These are phyloP conservation scores for Chaetodon auriga DNA, from an alignment of 2,113 vertebrate species.

Conservation along the genomic window DNA sequence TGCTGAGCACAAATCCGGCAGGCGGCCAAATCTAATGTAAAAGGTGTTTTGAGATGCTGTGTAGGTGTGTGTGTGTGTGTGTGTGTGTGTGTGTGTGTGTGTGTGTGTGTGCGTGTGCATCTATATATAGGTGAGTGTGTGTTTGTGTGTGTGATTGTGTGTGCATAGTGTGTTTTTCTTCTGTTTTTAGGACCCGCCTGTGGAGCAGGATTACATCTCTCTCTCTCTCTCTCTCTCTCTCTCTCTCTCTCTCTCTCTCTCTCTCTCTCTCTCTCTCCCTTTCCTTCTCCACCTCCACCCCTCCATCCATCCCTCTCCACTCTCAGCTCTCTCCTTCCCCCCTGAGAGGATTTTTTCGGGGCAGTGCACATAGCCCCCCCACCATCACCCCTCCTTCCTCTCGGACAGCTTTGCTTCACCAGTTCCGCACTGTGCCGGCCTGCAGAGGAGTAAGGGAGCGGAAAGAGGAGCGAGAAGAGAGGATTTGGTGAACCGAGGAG, in stretches of 20 bases:
- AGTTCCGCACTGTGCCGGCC: slow-evolving; percentile 73
- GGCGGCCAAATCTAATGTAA: not conserved
- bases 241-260: slow-evolving; percentile 40
- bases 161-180: slow-evolving; percentile 14
- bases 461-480: slow-evolving; percentile 65
- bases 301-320: slow-evolving; percentile 55
- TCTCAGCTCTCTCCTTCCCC: slow-evolving; percentile 52
- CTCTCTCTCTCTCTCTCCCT: slow-evolving; percentile 51
- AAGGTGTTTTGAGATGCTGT: not conserved
- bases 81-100: slow-evolving; percentile 9
- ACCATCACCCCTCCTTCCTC: slow-evolving; percentile 31
- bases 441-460: slow-evolving; percentile 73
- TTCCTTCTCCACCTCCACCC: slow-evolving; percentile 31
- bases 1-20: not conserved
- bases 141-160: slow-evolving; percentile 9
- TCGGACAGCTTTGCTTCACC: slow-evolving; percentile 63
- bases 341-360: slow-evolving; percentile 57
- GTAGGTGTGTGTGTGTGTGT: not conserved
- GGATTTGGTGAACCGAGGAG: slow-evolving; percentile 75
- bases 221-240: slow-evolving; percentile 44
- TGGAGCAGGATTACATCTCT: slow-evolving; percentile 66
- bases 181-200: slow-evolving; percentile 29
- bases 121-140: slow-evolving; percentile 4
- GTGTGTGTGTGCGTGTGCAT: slow-evolving; percentile 1
- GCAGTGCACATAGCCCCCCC: slow-evolving; percentile 53